Base-by-base conservation (phyloP, 2,113 vertebrate species). In the Emydura subglobosa region DNA sequence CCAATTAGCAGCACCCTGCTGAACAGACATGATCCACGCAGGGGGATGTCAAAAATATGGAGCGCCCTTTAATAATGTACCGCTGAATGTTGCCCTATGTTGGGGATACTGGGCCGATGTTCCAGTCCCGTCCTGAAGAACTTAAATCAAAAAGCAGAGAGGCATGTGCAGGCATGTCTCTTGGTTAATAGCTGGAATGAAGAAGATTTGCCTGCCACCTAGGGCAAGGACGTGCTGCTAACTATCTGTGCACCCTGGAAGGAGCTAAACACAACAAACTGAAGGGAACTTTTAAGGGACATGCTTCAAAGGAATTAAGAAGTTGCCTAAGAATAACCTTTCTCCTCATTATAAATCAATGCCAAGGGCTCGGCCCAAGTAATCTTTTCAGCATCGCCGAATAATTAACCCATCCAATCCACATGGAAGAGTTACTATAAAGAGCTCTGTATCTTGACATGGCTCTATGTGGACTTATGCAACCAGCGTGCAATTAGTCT, bases 211-310 rank as follows among this genome's bases (percentile, higher is more conserved):
- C 61, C 82, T 4, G 1, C 6, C 0, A 29, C 0, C 0, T 19
- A 90, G 78, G 86, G 3, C 0, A 79, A 94, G 95, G 95, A 90
- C 88, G 92, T 93, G 91, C 95, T 93, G 96, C 94, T 95, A 88
- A 96, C 96, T 93, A 94, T 79, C 92, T 22, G 44, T 94, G 92
- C 91, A 97, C 91, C 4, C 82, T 2, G 79, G 34, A 83, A 74
- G 10, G 90, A 92, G 21, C 94, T 91, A 95, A 96, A 95, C 96
- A 21, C 50, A n/a, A 74, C 87, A 6, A 42, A 95, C 95, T 91
- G 92, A 81, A 87, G 85, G 83, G 90, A 92, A 74, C 5, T 79
- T 3, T 82, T 3, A 91, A 68, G 0, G 87, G 90, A 95, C 96
- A 53, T 0, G 1, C 79, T 94, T 65, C 84, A 0, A 82, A 65